phyloP scores from a whole-genome alignment of 2,113 vertebrate species.

The Lichenostomus cassidix region DNA sequence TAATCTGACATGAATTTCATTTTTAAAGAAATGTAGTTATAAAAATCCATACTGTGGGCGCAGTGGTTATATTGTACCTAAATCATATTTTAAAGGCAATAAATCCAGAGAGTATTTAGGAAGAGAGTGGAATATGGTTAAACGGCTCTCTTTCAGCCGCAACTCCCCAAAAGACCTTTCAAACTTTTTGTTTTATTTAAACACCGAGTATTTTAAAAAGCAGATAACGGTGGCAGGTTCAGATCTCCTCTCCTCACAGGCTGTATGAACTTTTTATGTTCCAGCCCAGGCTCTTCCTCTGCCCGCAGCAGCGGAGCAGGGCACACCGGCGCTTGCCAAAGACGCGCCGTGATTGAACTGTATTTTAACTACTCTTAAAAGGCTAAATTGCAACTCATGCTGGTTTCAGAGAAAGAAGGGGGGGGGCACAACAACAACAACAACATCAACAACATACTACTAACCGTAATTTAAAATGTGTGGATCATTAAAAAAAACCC shows the following conservation, averaged over 20 bases:
- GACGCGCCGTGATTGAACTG: background rate
- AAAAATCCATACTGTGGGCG: constrained; percentile 62
- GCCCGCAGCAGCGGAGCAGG: background rate
- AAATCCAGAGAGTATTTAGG: constrained; percentile 36
- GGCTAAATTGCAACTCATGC: background rate
- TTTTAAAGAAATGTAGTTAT: constrained; percentile 67
- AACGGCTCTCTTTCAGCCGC: background rate
- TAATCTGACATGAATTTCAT: constrained; percentile 72
- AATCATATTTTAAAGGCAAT: constrained; percentile 55
- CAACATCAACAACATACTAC: background rate
- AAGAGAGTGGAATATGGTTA: background rate
- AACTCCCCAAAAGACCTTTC: background rate
- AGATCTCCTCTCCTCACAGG: background rate
- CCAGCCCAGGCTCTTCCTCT: background rate
- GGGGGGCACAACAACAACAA: accelerated
- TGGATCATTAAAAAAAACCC: background rate
- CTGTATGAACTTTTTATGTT: background rate
- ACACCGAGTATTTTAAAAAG: background rate
- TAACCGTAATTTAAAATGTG: background rate
- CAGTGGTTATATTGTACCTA: constrained; percentile 53
- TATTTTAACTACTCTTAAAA: background rate
- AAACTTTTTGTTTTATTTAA: constrained; percentile 15
- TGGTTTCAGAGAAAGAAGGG: background rate
- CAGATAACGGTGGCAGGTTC: background rate
- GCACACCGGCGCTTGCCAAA: background rate